These are phyloP conservation scores for Apteryx mantelli DNA, from an alignment of 2,113 vertebrate genomes.

Conservation along the genomic window DNA sequence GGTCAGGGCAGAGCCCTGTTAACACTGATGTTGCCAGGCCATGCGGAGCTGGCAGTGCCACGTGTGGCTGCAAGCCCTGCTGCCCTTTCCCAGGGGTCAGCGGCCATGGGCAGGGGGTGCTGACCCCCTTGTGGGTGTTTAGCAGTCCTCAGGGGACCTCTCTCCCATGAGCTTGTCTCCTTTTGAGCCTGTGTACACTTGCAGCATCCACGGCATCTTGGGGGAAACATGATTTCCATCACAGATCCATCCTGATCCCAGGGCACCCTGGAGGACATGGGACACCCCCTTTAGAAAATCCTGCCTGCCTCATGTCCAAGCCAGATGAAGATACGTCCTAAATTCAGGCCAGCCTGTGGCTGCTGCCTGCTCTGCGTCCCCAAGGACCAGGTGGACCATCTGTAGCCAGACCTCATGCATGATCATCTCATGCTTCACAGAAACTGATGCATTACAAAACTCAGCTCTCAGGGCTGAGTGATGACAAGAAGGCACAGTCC, in stretches of 20 bases:
- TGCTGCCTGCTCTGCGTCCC: neutral
- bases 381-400: rapidly evolving
- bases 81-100: neutral
- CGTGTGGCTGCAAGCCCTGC: neutral
- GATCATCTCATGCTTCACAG: neutral
- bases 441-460: neutral
- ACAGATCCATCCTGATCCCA: neutral
- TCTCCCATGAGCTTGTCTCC: neutral
- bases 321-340: neutral
- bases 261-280: neutral
- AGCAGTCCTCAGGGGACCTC: neutral
- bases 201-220: neutral
- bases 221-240: rapidly evolving
- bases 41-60: neutral
- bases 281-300: neutral
- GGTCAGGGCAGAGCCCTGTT: neutral
- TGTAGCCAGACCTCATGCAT: neutral
- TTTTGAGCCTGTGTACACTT: rapidly evolving
- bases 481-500: neutral
- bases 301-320: neutral
- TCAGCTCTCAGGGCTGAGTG: neutral
- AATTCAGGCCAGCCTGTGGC: neutral
- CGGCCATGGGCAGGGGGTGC: neutral
- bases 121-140: neutral
- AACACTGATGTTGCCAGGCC: neutral